These are phyloP conservation scores for Remorina albescens DNA, from an alignment of 2,797 vertebrate genomes.

Conservation along the genomic window DNA sequence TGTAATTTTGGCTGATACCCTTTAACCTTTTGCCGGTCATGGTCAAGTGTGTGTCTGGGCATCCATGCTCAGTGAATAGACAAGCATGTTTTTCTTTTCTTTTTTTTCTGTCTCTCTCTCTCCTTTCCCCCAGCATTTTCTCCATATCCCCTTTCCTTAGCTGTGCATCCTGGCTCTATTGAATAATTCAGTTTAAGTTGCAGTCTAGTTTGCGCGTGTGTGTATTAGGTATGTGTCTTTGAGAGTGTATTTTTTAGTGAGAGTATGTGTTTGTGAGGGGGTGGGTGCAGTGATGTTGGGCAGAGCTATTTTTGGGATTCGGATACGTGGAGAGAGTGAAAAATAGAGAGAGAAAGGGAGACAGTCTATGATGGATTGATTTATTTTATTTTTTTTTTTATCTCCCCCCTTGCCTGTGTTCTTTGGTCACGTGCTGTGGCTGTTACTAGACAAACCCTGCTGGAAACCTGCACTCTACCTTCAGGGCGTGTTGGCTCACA, in stretches of 20 bases:
- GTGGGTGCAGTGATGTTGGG: slow-evolving; percentile 59
- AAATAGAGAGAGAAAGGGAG: slow-evolving; percentile 47
- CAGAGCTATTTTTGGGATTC: slow-evolving; percentile 71
- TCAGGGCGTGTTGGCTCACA: slow-evolving; percentile 51
- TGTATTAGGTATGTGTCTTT: slow-evolving; percentile 38
- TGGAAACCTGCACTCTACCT: slow-evolving; percentile 61
- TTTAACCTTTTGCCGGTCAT: not conserved
- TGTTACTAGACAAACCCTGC: slow-evolving; percentile 68
- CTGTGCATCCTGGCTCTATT: slow-evolving; percentile 65
- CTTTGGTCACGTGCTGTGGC: slow-evolving; percentile 67
- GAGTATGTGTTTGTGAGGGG: slow-evolving; percentile 8
- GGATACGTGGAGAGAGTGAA: slow-evolving; percentile 64
- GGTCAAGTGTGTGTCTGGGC: not conserved
- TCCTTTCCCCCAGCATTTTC: slow-evolving; percentile 39
- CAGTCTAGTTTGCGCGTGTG: slow-evolving; percentile 51
- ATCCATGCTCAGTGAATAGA: not conserved
- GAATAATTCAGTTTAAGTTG: slow-evolving; percentile 74
- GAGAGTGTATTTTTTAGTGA: slow-evolving; percentile 22
- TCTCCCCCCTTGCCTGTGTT: slow-evolving; percentile 29
- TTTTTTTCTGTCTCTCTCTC: not conserved
- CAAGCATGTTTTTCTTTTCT: slow-evolving; percentile 4
- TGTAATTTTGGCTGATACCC: not conserved
- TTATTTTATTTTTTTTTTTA: slow-evolving; percentile 24
- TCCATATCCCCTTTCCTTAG: slow-evolving; percentile 55
- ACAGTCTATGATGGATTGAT: slow-evolving; percentile 74